Evolutionary conservation across 2,888 invertebrate genomes (phyloP).

Genomic region (Acrobasis consociella): DNA sequence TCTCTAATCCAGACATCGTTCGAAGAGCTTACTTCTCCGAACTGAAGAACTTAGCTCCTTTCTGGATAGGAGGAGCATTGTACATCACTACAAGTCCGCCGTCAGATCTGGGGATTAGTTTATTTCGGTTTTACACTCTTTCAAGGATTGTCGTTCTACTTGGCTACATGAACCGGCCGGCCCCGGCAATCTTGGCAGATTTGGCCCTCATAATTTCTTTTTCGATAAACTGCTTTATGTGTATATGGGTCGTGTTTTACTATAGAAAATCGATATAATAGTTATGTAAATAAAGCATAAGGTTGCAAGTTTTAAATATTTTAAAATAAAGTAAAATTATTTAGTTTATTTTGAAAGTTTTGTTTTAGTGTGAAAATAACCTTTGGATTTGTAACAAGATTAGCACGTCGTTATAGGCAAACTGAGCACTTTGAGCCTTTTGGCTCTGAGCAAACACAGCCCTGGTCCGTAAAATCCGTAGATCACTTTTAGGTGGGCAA

Average conservation of each 20-base stretch:
- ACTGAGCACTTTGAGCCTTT: too few species aligned
- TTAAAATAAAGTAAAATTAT: too few species aligned
- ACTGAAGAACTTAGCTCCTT: constrained; percentile 57
- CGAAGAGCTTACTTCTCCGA: constrained; percentile 58
- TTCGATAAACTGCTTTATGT: constrained; percentile 57
- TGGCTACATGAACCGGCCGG: constrained; percentile 48
- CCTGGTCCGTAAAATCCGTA: too few species aligned
- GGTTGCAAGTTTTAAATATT: too few species aligned
- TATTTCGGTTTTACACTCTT: constrained; percentile 49
- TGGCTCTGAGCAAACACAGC: too few species aligned
- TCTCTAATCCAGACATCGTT: constrained; percentile 45
- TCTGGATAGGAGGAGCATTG: constrained; percentile 57
- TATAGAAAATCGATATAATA: constrained; percentile 45
- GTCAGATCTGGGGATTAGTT: constrained; percentile 36
- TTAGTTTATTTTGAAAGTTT: too few species aligned
- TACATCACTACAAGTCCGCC: constrained; percentile 51
- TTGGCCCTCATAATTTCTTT: constrained; percentile 52
- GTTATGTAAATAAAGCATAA: not conserved
- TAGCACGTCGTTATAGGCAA: too few species aligned
- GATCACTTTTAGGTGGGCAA: too few species aligned
- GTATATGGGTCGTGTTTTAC: constrained; percentile 45
- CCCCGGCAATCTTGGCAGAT: constrained; percentile 47
- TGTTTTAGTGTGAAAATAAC: too few species aligned
- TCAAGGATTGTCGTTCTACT: constrained; percentile 46
- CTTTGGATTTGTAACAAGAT: too few species aligned